Evolutionary conservation across 1,140 invertebrate genomes (phyloP), one percentile per base, ranked within the genome.

Genomic region (Cepaea nemoralis): DNA sequence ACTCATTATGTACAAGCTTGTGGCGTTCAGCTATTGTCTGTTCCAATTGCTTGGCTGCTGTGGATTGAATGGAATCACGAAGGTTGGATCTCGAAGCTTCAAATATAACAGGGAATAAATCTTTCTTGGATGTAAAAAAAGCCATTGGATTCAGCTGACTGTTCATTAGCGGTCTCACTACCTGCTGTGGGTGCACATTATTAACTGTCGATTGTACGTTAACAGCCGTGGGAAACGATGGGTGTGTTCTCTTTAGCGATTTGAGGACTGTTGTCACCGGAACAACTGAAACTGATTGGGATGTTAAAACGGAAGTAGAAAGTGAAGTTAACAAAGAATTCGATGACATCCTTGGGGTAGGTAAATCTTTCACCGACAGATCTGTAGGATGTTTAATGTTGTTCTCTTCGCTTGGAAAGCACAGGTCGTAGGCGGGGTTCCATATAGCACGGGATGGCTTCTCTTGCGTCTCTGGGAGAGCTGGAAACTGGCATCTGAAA

Each of bases 361-460:
- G 8, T 12, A 12, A 10, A 2, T 6, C 24, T 16, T 14, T 22
- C 3, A 14, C 22, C 8, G 75, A 3, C 10, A 27, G 31, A 14
- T 37, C 6, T 12, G 22, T 42, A n/a, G 8, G 12, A 12, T 3
- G 2, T 3, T 12, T 50, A 8, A 12, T 35, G 27, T 6, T 27
- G 8, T 6, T 16, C 6, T 77, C 75, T 1, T 14, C 33, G 14
- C 37, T 14, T 14, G 14, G 22, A 6, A 8, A 5, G n/a, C 22
- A 37, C 5, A 77, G 75, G 48, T 77, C 75, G 50, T 59, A 33
- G 6, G 75, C 75, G 16, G 75, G 75, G 33, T 77, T 77, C 75
- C 75, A 77, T 39, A 77, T 14, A 3, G 12, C 48, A 1, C 10
- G 45, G 45, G 10, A 14, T 2, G 27, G n/a, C n/a, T 55, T 55